Base-by-base conservation (phyloP, 1,140 invertebrate genomes). In the Ostrea denselamellosa region DNA sequence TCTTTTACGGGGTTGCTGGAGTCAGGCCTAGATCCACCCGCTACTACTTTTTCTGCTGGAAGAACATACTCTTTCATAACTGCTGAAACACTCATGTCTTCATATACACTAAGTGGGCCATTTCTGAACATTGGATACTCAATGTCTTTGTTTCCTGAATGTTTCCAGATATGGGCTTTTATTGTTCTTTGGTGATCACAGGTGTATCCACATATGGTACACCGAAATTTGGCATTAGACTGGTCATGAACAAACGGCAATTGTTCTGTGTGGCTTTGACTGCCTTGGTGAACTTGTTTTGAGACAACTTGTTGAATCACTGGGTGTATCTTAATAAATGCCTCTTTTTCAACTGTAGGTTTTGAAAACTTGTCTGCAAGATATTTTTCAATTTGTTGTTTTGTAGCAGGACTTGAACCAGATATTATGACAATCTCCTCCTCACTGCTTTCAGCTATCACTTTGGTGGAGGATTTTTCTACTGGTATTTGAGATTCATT, bases 151-250 rank as follows among this genome's bases (percentile, higher is more conserved):
- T 95, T 92, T 10, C 94, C 94, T 1, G 94, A 94, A 87, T 95
- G 94, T 90, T 94, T 95, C 94, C 94, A 95, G 65, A 94, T 93
- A 87, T 95, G 94, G n/a, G 94, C 93, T 92, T 95, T 95, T 34
- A 95, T 94, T 65, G 94, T 95, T 51, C 94, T 89, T 81, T 94
- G 93, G 82, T 92, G 92, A 71, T 95, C 94, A 85, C 94, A 95
- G 28, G 91, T 92, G 86, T 94, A 95, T 51, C 93, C 92, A 90
- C 94, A 95, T 51, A 95, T 93, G 8, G 92, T 92, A 87, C 94
- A 95, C 3, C 90, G 88, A 82, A 93, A 95, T 58, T 93, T 86
- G 8, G 91, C 92, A 58, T 90, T 89, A 10, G 85, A 56, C 65
- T 90, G 86, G 62, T 94, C 93, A 86, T 93, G 92, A 25, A 91